A percentile compares a stretch with the other conserved stretches of the same genome.
Conservation (phyloP, 2,888 invertebrate genomes). For the Eupeodes luniger region DNA sequence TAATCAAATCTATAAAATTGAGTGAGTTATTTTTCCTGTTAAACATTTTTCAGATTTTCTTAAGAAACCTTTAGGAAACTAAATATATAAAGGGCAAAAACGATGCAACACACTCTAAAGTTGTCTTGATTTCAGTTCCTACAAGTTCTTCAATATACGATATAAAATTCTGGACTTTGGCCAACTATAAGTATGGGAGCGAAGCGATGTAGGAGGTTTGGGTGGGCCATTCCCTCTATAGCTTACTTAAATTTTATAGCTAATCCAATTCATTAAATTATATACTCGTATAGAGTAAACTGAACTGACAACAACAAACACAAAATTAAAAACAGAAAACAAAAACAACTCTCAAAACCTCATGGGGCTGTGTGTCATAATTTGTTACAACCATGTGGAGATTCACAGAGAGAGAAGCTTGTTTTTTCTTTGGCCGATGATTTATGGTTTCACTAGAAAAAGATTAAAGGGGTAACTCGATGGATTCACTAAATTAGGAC, state of each 20-base stretch:
- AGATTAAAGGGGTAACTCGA: constrained; percentile 51
- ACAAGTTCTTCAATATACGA: not conserved
- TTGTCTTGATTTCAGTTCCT: not conserved
- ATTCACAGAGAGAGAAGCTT: constrained; percentile 11
- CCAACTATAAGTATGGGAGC: constrained; percentile 44
- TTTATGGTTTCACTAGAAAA: constrained; percentile 56
- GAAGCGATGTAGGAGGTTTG: not conserved
- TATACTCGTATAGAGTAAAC: not conserved
- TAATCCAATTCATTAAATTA: constrained; percentile 67
- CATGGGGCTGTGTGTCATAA: constrained; percentile 55
- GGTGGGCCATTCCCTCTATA: constrained; percentile 15
- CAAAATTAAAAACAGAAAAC: constrained; percentile 6
- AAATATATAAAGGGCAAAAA: not conserved
- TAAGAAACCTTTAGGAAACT: not conserved
- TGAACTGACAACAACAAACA: constrained; percentile 12
- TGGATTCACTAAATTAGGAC: constrained; percentile 68
- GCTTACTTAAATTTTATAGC: constrained; percentile 52
- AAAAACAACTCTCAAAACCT: not conserved
- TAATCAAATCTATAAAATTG: no score
- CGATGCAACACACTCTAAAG: not conserved
- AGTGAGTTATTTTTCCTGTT: no score
- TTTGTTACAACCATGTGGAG: constrained; percentile 59
- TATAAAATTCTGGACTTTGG: constrained; percentile 47
- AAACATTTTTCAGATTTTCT: not conserved
- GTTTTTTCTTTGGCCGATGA: constrained; percentile 23